These are phyloP conservation scores for Sylvilagus bachmani DNA, from an alignment of 2,113 vertebrate genomes.

Conservation along the genomic window DNA sequence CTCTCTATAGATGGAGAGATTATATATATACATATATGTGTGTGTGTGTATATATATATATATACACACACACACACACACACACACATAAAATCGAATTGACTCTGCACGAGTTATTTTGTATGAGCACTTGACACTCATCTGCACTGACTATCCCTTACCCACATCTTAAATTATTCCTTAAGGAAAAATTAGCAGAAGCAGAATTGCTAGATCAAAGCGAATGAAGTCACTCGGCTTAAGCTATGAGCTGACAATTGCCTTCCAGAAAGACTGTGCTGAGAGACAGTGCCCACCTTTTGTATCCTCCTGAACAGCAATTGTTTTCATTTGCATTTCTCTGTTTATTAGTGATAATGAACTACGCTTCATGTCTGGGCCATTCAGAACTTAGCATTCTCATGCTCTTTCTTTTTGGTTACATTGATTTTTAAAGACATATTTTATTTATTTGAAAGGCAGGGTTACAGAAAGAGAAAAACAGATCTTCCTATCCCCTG, in stretches of 20 bases:
- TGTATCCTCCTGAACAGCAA: background rate
- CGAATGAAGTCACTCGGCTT: constrained; percentile 30
- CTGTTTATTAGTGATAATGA: constrained; percentile 38
- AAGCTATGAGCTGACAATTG: constrained; percentile 24
- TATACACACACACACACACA: too few relatives aligned
- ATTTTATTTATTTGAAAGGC: too few relatives aligned
- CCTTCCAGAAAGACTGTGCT: constrained; percentile 46
- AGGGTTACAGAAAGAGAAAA: too few relatives aligned
- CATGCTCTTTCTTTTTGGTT: background rate
- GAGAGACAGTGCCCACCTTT: background rate
- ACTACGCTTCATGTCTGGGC: background rate
- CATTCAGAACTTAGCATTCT: background rate
- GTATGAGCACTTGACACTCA: constrained; percentile 6
- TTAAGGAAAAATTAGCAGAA: constrained; percentile 57
- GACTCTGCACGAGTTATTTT: background rate
- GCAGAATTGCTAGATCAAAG: constrained; percentile 52
- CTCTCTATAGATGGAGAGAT: background rate
- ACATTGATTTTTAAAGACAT: too few relatives aligned
- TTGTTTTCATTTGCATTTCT: background rate
- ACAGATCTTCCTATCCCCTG: too few relatives aligned
- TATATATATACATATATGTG: background rate
- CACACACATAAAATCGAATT: background rate
- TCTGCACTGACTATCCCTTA: constrained; percentile 42
- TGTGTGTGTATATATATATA: too few relatives aligned
- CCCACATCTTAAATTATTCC: constrained; percentile 51